Evolutionary conservation across 2,888 invertebrate genomes (phyloP).

Genomic region (Hypena proboscidalis): DNA sequence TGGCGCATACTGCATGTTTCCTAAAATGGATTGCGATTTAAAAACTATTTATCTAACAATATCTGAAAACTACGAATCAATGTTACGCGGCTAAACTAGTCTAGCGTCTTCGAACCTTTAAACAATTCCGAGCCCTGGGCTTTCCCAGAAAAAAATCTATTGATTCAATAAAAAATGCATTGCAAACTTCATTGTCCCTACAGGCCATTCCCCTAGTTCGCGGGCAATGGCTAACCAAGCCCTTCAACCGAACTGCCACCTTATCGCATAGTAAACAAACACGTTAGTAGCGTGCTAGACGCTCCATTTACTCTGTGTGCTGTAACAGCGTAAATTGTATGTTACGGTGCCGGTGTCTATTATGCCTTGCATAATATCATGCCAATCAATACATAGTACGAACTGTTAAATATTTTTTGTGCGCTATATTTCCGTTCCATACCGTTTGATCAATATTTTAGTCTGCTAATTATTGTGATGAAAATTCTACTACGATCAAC

Average conservation of each 20-base stretch:
- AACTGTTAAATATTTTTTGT: not conserved
- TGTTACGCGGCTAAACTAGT: too few species aligned
- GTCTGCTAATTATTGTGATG: not conserved
- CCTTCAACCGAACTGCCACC: constrained; percentile 3
- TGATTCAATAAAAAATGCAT: too few species aligned
- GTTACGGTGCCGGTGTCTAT: constrained; percentile 57
- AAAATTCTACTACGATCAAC: too few species aligned
- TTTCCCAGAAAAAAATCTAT: too few species aligned
- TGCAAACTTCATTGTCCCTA: too few species aligned
- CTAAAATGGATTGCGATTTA: too few species aligned
- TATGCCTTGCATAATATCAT: constrained; percentile 56
- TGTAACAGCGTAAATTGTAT: constrained; percentile 63
- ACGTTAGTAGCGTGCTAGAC: constrained; percentile 49
- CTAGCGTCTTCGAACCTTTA: too few species aligned
- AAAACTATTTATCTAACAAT: too few species aligned
- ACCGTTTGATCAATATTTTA: not conserved
- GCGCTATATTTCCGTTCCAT: not conserved
- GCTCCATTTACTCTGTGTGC: constrained; percentile 57
- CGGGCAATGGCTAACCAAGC: not conserved
- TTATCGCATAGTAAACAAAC: constrained; percentile 34
- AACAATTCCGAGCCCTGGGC: too few species aligned
- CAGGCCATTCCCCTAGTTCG: too few species aligned
- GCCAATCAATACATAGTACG: constrained; percentile 14
- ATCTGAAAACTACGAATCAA: too few species aligned
- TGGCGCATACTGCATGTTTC: too few species aligned